Evolutionary conservation across 2,888 invertebrate species (phyloP).

Genomic region (Molanna angustata): DNA sequence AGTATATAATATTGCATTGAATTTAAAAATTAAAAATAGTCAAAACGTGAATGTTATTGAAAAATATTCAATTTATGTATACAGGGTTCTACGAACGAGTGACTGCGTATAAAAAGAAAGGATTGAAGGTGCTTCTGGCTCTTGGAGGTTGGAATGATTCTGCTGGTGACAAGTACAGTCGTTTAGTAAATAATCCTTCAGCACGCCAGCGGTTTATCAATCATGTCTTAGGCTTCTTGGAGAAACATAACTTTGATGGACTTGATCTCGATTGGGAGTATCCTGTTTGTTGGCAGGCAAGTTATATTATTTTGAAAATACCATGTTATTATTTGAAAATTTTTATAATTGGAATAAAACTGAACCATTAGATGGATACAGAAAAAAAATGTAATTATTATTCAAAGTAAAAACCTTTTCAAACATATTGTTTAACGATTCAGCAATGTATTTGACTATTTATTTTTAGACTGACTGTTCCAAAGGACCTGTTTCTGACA

Average conservation of each 20-base stretch:
- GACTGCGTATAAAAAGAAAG: conserved; percentile 71
- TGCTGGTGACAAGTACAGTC: conserved; percentile 84
- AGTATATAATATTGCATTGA: too few relatives aligned
- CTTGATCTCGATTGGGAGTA: conserved; percentile 96
- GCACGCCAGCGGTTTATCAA: conserved; percentile 72
- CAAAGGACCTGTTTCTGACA: conserved; percentile 81
- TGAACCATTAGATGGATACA: too few relatives aligned
- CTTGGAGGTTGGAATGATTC: conserved; percentile 97
- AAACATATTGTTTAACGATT: conserved; percentile 1
- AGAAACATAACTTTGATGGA: conserved; percentile 85
- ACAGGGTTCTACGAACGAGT: conserved; percentile 82
- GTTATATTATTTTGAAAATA: too few relatives aligned
- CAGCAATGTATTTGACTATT: background rate
- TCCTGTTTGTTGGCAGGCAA: conserved; percentile 83
- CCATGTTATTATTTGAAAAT: too few relatives aligned
- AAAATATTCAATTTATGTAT: background rate
- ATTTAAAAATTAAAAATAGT: too few relatives aligned
- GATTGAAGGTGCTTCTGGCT: conserved; percentile 81
- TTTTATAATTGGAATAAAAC: too few relatives aligned
- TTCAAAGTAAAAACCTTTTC: too few relatives aligned
- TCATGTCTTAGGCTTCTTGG: conserved; percentile 72
- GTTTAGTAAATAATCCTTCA: conserved; percentile 72
- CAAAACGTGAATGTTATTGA: too few relatives aligned
- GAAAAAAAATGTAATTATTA: too few relatives aligned
- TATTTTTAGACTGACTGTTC: conserved; percentile 72